Percentiles rank a stretch among this genome's conserved stretches.
Evolutionary conservation across 2,113 vertebrate genomes (phyloP).

Genomic region (Athene noctua): DNA sequence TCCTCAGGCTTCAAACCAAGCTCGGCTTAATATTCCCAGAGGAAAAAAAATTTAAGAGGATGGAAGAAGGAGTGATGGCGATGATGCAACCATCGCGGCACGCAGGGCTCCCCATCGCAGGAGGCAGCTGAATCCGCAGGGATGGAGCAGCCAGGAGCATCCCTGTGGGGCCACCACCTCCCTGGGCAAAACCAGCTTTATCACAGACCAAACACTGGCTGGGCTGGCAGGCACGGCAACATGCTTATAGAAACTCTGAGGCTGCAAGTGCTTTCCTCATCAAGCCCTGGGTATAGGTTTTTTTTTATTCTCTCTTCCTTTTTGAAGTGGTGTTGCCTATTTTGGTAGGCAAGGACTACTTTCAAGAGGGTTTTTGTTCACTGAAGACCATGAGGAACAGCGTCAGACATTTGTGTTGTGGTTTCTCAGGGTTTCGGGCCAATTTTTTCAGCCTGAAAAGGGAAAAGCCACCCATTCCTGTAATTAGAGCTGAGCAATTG

Average conservation of each 20-base stretch:
- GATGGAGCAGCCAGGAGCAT: neutral
- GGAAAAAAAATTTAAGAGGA: neutral
- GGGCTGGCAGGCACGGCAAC: neutral
- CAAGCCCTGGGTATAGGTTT: neutral
- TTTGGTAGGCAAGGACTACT: constrained; percentile 29
- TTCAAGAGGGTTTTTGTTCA: constrained; percentile 11
- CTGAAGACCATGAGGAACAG: constrained; percentile 16
- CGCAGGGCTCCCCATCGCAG: neutral
- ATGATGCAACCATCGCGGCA: rapidly evolving
- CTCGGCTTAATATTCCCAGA: neutral
- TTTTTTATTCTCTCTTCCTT: neutral
- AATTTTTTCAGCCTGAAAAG: constrained; percentile 46
- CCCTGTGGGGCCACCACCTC: neutral
- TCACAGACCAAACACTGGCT: neutral
- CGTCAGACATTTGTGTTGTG: constrained; percentile 17
- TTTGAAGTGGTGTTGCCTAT: constrained; percentile 50
- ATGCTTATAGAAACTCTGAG: neutral
- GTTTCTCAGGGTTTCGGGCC: constrained; percentile 45
- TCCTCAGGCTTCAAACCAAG: neutral
- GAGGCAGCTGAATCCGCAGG: neutral
- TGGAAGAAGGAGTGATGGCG: neutral
- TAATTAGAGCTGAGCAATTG: constrained; percentile 1
- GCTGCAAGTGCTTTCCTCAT: neutral
- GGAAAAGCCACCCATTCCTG: constrained; percentile 58
- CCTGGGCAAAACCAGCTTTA: rapidly evolving